Percentiles rank a stretch among this genome's conserved stretches.
Evolutionary conservation across 2,113 vertebrate species (phyloP).

Genomic region (Ivindomyrus marchei): DNA sequence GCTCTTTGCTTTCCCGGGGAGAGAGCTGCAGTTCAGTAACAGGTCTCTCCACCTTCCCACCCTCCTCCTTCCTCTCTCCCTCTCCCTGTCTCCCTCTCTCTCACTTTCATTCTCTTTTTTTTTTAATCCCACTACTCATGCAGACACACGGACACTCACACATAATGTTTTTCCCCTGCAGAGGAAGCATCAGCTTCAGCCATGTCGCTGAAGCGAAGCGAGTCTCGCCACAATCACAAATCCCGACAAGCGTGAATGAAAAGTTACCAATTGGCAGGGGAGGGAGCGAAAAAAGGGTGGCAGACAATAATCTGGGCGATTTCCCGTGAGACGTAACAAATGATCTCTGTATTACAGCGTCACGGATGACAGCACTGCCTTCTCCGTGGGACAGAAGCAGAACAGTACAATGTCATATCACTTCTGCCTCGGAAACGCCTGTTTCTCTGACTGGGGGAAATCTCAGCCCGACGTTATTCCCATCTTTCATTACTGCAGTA

Average conservation of each 20-base stretch:
- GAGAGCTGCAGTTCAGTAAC: conserved; percentile 12
- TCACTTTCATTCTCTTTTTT: not conserved
- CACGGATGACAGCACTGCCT: not conserved
- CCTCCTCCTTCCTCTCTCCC: not conserved
- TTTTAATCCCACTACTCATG: conserved; percentile 30
- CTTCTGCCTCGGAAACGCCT: not conserved
- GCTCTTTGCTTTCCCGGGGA: not conserved
- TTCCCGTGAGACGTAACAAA: not conserved
- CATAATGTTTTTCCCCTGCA: not conserved
- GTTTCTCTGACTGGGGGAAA: not conserved
- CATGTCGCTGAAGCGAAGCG: not conserved
- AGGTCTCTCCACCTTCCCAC: not conserved
- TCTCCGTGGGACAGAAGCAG: not conserved
- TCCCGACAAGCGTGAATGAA: not conserved
- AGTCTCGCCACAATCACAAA: not conserved
- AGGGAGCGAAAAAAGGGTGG: not conserved
- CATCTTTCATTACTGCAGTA: not conserved
- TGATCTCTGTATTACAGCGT: not conserved
- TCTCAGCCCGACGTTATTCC: not conserved
- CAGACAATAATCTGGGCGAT: not conserved
- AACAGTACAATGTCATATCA: not conserved
- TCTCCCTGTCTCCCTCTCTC: not conserved
- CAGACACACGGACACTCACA: not conserved
- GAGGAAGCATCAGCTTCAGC: not conserved
- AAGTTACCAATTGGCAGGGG: not conserved